Evolutionary conservation across 2,797 vertebrate species (phyloP), one percentile per base, ranked within the genome.

Genomic region (Paratrypauchen microcephalus): DNA sequence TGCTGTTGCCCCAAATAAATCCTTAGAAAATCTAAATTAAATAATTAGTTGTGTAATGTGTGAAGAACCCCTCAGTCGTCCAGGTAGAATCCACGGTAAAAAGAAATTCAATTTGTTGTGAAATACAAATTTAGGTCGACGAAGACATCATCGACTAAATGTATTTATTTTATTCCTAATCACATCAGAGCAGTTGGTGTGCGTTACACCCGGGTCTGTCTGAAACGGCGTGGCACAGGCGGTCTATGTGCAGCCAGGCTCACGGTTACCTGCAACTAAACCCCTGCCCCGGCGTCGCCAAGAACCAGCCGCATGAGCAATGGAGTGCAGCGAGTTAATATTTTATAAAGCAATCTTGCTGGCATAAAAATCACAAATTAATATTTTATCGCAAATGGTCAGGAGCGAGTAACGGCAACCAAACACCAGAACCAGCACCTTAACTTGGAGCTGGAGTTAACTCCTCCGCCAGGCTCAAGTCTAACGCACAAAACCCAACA

Each of bases 371-470:
- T 82, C 68, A 58, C 5, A 65, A 75, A 86, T 89, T 32, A 83
- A 87, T 88, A 80, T 90, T 91, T 87, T 60, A 89, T 87, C 54
- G 61, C 68, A 71, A 80, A 76, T 68, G 79, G 70, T 55, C 72
- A 79, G 45, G 41, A 69, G 63, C 19, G 50, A 55, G 70, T 54
- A 21, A 64, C 70, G 32, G 71, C 79, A 72, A 75, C 61, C 65
- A 70, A 78, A 86, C 65, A 65, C 28, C 30, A 64, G 21, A 28
- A 45, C 58, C 60, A 36, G 23, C 21, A 66, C 57, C 32, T 66
- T 0, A n/a, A 50, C 56, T 57, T 61, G 24, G 21, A 24, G 52
- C 4, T 55, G 24, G 21, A 24, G 52, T 4, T 55, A 55, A 54
- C 21, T n/a, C 21, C 19, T 52, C 48, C n/a, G 12, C 41, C 12